Percentiles rank a stretch among this genome's conserved stretches.
phyloP scores from a whole-genome alignment of 1,140 invertebrate genomes.

The Armadillidium nasatum region DNA sequence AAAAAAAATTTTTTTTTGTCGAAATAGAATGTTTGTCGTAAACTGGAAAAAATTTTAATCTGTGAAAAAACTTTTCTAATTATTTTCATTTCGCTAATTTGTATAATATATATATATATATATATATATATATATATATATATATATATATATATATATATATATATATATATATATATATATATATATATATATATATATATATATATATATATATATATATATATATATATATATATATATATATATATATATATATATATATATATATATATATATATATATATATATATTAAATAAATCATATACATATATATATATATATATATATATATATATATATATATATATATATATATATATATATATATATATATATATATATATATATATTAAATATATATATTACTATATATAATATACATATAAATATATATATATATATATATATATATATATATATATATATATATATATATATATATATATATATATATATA shows the following conservation, averaged over 20 bases:
- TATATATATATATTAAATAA: neutral
- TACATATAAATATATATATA: neutral
- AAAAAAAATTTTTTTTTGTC: too few relatives aligned
- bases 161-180: neutral
- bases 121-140: too few relatives aligned
- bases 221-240: neutral
- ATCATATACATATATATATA: slow-evolving; percentile 15
- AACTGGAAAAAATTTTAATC: too few relatives aligned
- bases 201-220: neutral
- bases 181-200: neutral
- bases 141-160: neutral
- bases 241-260: neutral
- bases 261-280: neutral
- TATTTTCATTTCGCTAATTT: too few relatives aligned
- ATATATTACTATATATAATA: too few relatives aligned
- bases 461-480: neutral
- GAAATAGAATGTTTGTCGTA: too few relatives aligned
- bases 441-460: neutral
- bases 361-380: neutral
- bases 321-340: neutral
- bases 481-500: neutral
- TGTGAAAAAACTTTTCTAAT: too few relatives aligned
- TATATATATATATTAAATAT: neutral
- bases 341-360: neutral
- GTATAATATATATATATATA: too few relatives aligned